A percentile compares a stretch with the other conserved stretches of the same genome.
Conservation (phyloP, 2,113 vertebrate genomes). For the Glaucomys volans region DNA sequence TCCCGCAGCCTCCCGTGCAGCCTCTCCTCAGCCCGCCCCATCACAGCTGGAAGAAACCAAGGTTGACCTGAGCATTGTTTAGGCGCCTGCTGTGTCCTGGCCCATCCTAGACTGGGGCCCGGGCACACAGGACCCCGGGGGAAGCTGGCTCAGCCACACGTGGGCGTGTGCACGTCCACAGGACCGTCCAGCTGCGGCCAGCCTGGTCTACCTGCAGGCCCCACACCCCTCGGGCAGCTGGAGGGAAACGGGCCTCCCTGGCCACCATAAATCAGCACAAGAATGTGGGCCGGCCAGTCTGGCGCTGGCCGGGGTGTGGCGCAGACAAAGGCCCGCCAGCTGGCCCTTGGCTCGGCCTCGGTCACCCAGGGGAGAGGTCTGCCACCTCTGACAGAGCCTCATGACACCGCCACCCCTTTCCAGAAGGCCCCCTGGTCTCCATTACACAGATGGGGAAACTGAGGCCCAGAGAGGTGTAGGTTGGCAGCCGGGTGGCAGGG, state of each 20-base stretch:
- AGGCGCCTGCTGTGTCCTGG: neutral
- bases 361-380: slow-evolving; percentile 39
- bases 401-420: neutral
- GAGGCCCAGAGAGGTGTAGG: neutral
- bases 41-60: neutral
- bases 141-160: no score
- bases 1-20: no score
- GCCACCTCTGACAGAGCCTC: no score
- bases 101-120: no score
- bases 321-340: slow-evolving; percentile 20
- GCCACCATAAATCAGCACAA: slow-evolving; percentile 67
- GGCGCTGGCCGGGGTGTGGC: slow-evolving; percentile 29
- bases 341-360: neutral
- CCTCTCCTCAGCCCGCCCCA: no score
- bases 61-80: neutral
- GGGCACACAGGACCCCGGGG: neutral
- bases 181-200: neutral
- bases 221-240: neutral
- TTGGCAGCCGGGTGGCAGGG: neutral
- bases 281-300: slow-evolving; percentile 75
- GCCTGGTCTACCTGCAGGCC: neutral
- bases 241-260: slow-evolving; percentile 35
- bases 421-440: neutral
- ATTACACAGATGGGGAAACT: neutral
- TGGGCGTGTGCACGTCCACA: neutral